phyloP scores from a whole-genome alignment of 1,140 invertebrate genomes.

The Orussus abietinus region DNA sequence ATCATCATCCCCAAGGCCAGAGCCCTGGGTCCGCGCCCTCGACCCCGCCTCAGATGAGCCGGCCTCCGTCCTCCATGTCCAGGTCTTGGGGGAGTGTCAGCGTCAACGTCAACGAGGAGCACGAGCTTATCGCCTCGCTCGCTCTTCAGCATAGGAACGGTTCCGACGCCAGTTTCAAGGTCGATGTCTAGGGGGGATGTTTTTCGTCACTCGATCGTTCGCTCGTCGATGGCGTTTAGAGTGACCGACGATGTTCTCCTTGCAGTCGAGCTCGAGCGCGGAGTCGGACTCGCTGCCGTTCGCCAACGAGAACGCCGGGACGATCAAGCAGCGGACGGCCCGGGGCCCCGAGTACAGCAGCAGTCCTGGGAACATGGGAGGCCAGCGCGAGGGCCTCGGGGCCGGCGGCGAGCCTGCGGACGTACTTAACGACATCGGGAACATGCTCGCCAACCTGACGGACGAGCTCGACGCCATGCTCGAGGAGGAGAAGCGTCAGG shows the following conservation, averaged over 20 bases:
- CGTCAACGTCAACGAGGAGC: conserved; percentile 55
- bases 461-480: conserved; percentile 93
- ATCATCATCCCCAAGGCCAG: too few species aligned
- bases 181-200: conserved; percentile 32
- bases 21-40: conserved; percentile 54
- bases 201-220: conserved; percentile 7
- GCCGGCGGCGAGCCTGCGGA: conserved; percentile 69
- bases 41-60: conserved; percentile 43
- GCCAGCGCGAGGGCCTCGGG: background rate
- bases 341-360: conserved; percentile 54
- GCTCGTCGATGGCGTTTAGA: conserved; percentile 20
- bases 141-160: conserved; percentile 71
- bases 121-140: conserved; percentile 60
- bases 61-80: conserved; percentile 55
- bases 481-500: conserved; percentile 84
- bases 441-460: conserved; percentile 91
- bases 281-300: conserved; percentile 96
- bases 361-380: conserved; percentile 39
- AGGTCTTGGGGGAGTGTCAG: conserved; percentile 56
- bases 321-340: conserved; percentile 79
- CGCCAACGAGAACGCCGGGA: conserved; percentile 97
- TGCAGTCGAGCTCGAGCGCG: conserved; percentile 89
- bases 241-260: too few species aligned
- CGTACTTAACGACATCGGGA: conserved; percentile 94
- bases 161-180: conserved; percentile 83